Evolutionary conservation across 2,113 vertebrate species (phyloP).

Genomic region (Neodontobutis hainanensis): DNA sequence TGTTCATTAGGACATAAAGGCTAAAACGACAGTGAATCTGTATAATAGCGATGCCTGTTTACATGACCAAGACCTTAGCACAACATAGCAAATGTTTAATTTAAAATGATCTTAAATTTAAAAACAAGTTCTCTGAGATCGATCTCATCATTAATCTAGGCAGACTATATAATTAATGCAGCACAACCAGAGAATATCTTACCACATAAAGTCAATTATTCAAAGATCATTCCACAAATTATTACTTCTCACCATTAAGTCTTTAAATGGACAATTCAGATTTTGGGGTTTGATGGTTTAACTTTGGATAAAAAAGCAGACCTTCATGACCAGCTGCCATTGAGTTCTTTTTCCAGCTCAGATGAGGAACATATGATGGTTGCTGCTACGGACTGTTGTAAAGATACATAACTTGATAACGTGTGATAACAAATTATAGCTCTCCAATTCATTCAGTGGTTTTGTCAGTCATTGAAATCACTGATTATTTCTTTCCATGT

Average conservation of each 20-base stretch:
- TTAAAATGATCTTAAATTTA: background rate
- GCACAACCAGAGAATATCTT: background rate
- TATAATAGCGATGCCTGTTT: background rate
- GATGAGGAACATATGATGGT: background rate
- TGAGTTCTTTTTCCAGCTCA: background rate
- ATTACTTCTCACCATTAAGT: constrained; percentile 5
- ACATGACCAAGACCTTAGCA: too few species aligned
- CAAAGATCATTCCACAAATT: constrained; percentile 3
- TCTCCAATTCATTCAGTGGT: background rate
- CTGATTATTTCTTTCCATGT: background rate
- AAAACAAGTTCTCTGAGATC: background rate
- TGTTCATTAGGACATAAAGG: too few species aligned
- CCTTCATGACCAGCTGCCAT: background rate
- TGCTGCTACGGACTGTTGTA: background rate
- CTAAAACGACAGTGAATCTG: too few species aligned
- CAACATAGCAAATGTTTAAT: background rate
- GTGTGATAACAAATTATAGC: constrained; percentile 1
- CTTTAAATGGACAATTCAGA: background rate
- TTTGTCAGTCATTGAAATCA: background rate
- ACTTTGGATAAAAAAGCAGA: background rate
- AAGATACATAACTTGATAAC: background rate
- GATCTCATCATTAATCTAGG: constrained; percentile 4
- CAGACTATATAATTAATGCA: background rate
- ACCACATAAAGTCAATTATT: constrained; percentile 3
- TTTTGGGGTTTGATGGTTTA: background rate